Base-by-base conservation (phyloP, 2,113 vertebrate species). In the Apaloderma vittatum region DNA sequence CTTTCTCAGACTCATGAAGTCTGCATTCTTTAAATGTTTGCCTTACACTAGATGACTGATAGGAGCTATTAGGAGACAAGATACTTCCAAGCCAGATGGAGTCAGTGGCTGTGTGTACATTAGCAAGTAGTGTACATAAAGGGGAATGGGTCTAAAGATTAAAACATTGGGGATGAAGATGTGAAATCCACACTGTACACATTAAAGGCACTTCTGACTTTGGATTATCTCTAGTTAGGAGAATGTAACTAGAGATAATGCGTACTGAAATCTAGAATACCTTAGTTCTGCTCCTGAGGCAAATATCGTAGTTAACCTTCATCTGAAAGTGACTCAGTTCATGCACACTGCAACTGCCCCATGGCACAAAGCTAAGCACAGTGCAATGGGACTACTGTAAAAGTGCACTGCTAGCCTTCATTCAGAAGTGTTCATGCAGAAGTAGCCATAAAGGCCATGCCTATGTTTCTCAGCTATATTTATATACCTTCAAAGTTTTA, bases 371-470 rank as follows among this genome's bases (percentile, higher is more conserved):
- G 6, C 15, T 36, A 51, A 74, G 29, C 29, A 58, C 6, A 34
- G 37, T 34, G 27, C 19, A 30, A 46, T 21, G 30, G 16, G 14
- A 12, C 8, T 57, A 29, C 29, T 20, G 18, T 40, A n/a, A 70
- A 88, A 77, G 4, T 30, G 7, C 13, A 22, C 16, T 77, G 12
- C 27, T 75, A 32, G 13, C 7, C 43, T 83, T 73, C 49, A 32
- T 29, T 34, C 8, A 74, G 40, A 40, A 40, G 36, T 66, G 30
- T 17, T n/a, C 29, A 3, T n/a, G 20, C 51, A 36, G 61, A 78
- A 73, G 6, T 21, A 58, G 34, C 36, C 6, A 5, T 0, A 1
- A 45, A 57, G 6, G 13, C 13, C 12, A 54, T 5, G 65, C 4
- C 20, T 32, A 14, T 48, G 8, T 17, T 83, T 91, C 49, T 80